Percentiles rank a stretch among this genome's conserved stretches.
phyloP scores from a whole-genome alignment of 2,888 invertebrate genomes.

The Clistopyga incitator region DNA sequence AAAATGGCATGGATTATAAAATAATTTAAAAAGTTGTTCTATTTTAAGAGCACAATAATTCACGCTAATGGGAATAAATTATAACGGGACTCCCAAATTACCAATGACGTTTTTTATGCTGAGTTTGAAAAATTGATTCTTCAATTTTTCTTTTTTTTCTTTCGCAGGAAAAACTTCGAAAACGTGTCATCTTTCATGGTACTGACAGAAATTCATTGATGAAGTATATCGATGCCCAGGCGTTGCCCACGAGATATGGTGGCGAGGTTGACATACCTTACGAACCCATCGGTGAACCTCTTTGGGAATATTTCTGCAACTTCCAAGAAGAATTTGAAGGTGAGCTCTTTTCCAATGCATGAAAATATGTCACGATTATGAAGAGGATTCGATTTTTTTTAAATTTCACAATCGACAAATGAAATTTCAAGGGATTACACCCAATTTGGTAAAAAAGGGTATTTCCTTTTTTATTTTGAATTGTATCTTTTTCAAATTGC shows the following conservation, averaged over 20 bases:
- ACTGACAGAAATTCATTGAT: slow-evolving; percentile 87
- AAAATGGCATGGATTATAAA: background rate
- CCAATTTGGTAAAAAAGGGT: no score
- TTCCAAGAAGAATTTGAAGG: slow-evolving; percentile 89
- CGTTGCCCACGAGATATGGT: slow-evolving; percentile 88
- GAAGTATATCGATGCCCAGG: slow-evolving; percentile 86
- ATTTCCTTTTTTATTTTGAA: background rate
- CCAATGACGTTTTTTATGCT: background rate
- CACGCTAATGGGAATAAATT: no score
- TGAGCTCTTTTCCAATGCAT: slow-evolving; percentile 77
- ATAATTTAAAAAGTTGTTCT: background rate
- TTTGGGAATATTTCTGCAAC: slow-evolving; percentile 88
- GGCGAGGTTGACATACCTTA: slow-evolving; percentile 88
- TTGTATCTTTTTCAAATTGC: background rate
- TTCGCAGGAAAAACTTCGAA: slow-evolving; percentile 90
- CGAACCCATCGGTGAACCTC: slow-evolving; percentile 86
- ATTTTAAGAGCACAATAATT: no score
- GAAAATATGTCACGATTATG: background rate
- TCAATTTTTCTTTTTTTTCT: slow-evolving; percentile 26
- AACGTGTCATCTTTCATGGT: slow-evolving; percentile 92
- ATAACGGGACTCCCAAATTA: no score
- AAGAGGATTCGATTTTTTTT: no score
- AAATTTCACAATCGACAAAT: no score
- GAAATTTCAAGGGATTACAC: no score
- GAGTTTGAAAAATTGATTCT: background rate